These are phyloP conservation scores for Colius striatus DNA, from an alignment of 2,113 vertebrate genomes.

Conservation along the genomic window DNA sequence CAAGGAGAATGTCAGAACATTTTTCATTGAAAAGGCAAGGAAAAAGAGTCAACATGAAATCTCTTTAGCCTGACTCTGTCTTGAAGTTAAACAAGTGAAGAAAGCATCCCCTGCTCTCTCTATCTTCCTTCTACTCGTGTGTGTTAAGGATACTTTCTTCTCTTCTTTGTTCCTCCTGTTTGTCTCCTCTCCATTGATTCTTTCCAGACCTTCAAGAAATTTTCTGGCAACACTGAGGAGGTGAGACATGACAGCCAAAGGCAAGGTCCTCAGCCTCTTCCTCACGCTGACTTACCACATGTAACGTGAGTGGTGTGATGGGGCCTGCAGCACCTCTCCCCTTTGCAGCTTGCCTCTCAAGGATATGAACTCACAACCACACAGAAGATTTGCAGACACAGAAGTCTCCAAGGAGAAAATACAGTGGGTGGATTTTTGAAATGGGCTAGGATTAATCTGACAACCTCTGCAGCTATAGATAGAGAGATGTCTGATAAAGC, in stretches of 20 bases:
- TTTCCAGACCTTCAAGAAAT: background rate
- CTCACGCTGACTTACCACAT: fast-evolving
- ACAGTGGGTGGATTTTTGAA: background rate
- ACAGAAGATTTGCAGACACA: background rate
- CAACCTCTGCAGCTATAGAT: slow-evolving; percentile 17
- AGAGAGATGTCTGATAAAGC: background rate
- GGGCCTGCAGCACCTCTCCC: fast-evolving
- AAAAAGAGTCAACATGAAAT: background rate
- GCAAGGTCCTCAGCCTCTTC: background rate
- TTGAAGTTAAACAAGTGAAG: background rate
- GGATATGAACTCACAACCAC: background rate
- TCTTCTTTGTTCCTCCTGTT: background rate
- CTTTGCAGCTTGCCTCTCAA: background rate
- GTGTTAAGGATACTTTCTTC: background rate
- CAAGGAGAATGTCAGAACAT: background rate
- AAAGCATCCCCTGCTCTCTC: background rate
- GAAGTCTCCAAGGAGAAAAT: background rate
- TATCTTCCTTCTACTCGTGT: background rate
- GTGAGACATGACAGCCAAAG: background rate
- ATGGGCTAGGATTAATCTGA: slow-evolving; percentile 6
- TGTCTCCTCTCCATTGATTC: background rate
- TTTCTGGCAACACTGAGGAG: background rate
- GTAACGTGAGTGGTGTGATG: fast-evolving
- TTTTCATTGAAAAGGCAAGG: background rate
- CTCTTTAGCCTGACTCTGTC: background rate